Evolutionary conservation across 2,797 vertebrate species (phyloP).

Genomic region (Taenioides sp.): DNA sequence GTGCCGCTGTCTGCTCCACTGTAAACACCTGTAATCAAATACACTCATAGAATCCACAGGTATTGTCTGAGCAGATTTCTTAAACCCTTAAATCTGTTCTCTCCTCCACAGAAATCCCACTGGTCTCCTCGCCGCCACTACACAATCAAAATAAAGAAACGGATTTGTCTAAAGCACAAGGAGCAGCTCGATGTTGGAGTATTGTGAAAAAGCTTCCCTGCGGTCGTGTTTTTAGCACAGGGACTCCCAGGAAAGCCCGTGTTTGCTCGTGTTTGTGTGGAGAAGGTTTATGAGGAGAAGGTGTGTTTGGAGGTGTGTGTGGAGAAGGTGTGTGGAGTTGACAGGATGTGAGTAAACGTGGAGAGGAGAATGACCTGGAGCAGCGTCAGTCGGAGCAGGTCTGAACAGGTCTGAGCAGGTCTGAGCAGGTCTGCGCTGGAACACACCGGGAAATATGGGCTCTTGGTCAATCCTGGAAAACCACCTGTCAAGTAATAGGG

Average conservation of each 20-base stretch:
- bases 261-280: slow-evolving; percentile 16
- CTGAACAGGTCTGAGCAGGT: neutral
- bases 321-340: neutral
- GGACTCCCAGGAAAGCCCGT: slow-evolving; percentile 33
- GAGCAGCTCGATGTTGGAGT: neutral
- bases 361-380: slow-evolving; percentile 11
- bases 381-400: neutral
- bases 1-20: no score
- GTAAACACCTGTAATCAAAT: neutral
- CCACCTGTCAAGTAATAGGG: neutral
- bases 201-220: slow-evolving; percentile 14
- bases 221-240: slow-evolving; percentile 13
- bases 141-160: neutral
- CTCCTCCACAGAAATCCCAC: neutral
- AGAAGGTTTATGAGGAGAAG: slow-evolving; percentile 16
- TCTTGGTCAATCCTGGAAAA: neutral
- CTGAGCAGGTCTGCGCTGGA: neutral
- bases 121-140: neutral
- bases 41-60: neutral
- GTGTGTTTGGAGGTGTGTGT: slow-evolving; percentile 24
- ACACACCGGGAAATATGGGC: neutral
- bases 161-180: neutral
- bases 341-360: slow-evolving; percentile 36
- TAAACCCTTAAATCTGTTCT: neutral
- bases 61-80: neutral